Conservation (phyloP, 2,797 vertebrate species). For the Anisognathus igniventris region DNA sequence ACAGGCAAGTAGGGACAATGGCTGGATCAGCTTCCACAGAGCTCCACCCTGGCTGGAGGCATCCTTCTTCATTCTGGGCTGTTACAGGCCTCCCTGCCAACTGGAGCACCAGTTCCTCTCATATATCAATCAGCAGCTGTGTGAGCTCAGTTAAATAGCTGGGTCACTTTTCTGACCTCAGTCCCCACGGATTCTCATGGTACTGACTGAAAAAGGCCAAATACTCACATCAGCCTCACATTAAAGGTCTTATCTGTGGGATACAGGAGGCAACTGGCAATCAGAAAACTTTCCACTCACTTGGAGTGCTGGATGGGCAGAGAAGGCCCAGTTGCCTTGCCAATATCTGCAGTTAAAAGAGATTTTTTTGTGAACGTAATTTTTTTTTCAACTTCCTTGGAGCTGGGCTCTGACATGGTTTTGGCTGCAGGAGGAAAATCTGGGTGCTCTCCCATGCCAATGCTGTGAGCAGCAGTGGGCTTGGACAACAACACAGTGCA, state of each 20-base stretch:
- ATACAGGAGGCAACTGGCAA: background rate
- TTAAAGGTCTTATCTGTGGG: background rate
- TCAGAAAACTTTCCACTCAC: background rate
- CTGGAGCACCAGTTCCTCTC: background rate
- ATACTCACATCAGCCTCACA: background rate
- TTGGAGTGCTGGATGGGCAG: background rate
- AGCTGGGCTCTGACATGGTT: background rate
- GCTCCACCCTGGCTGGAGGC: constrained; percentile 21
- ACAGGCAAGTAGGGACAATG: background rate
- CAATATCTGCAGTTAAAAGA: background rate
- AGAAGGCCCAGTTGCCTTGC: background rate
- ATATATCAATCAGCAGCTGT: background rate
- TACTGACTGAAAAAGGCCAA: background rate
- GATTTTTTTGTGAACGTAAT: background rate
- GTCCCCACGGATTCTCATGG: background rate
- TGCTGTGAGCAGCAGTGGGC: background rate
- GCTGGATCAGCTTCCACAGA: background rate
- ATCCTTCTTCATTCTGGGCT: background rate
- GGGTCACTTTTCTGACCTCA: background rate
- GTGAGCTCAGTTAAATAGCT: background rate
- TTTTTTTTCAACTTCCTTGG: background rate
- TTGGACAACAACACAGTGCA: accelerated
- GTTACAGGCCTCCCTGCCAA: background rate
- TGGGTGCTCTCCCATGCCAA: background rate
- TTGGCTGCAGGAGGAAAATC: background rate